Evolutionary conservation across 2,113 vertebrate species (phyloP).

Genomic region (Meleagris gallopavo): DNA sequence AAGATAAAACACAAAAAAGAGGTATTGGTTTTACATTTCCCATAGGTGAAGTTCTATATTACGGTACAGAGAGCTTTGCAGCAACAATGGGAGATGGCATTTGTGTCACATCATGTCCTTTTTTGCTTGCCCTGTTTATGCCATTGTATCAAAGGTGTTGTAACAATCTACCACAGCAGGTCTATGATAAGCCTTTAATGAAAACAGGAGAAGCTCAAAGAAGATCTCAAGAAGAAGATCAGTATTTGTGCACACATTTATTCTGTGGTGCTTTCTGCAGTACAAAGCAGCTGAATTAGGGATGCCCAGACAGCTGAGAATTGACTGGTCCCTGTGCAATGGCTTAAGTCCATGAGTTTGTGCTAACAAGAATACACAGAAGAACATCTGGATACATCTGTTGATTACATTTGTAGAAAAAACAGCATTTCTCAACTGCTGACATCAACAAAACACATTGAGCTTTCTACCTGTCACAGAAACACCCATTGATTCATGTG

Average conservation of each 20-base stretch:
- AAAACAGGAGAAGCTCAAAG: background rate
- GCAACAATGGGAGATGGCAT: background rate
- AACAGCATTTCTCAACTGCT: background rate
- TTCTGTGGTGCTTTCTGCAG: background rate
- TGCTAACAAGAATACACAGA: background rate
- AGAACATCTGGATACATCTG: background rate
- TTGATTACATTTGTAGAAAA: background rate
- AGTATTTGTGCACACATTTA: background rate
- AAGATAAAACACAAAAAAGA: background rate
- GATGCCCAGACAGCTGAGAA: background rate
- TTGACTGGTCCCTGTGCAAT: background rate
- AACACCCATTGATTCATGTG: background rate
- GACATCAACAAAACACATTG: background rate
- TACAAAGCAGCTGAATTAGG: background rate
- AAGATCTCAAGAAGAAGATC: background rate
- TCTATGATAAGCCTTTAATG: background rate
- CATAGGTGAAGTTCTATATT: background rate
- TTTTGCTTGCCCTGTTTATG: background rate
- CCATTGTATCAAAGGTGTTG: background rate
- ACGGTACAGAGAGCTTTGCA: background rate
- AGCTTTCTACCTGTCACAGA: background rate
- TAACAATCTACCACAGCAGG: background rate
- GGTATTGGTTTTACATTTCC: background rate
- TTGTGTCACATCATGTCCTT: background rate
- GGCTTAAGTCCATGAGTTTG: background rate